Conservation (phyloP, 2,113 vertebrate genomes). For the Aptenodytes forsteri region DNA sequence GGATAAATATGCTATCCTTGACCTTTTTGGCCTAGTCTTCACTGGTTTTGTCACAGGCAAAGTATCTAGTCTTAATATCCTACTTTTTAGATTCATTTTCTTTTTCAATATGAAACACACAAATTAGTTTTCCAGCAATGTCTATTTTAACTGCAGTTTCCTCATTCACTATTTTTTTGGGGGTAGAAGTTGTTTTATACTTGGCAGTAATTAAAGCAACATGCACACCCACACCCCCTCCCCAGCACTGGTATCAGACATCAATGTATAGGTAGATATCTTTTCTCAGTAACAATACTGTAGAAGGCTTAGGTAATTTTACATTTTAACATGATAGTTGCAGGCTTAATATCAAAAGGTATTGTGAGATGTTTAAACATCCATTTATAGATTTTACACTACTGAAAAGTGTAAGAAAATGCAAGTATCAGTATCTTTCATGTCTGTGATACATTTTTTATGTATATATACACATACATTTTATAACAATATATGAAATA, state of each 20-base stretch:
- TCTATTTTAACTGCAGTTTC: not conserved
- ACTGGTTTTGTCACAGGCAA: not conserved
- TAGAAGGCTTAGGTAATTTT: not conserved
- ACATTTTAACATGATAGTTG: not conserved
- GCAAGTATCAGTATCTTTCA: not conserved
- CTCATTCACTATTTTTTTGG: not conserved
- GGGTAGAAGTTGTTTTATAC: not conserved
- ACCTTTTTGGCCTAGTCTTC: not conserved
- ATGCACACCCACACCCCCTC: rapidly evolving
- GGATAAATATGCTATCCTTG: not conserved
- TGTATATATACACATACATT: too few species aligned
- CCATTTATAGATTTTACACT: not conserved
- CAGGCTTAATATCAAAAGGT: not conserved
- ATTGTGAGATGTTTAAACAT: not conserved
- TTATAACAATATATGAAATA: too few species aligned
- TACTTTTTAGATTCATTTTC: not conserved
- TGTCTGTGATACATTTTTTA: not conserved
- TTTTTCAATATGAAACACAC: not conserved
- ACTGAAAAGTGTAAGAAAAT: not conserved
- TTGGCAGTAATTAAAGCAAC: not conserved
- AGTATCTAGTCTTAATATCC: not conserved
- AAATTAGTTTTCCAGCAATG: not conserved
- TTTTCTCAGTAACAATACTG: not conserved
- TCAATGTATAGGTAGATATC: not conserved
- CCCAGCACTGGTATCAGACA: not conserved